Evolutionary conservation across 2,113 vertebrate genomes (phyloP).

Genomic region (Phalacrocorax brasilianus): DNA sequence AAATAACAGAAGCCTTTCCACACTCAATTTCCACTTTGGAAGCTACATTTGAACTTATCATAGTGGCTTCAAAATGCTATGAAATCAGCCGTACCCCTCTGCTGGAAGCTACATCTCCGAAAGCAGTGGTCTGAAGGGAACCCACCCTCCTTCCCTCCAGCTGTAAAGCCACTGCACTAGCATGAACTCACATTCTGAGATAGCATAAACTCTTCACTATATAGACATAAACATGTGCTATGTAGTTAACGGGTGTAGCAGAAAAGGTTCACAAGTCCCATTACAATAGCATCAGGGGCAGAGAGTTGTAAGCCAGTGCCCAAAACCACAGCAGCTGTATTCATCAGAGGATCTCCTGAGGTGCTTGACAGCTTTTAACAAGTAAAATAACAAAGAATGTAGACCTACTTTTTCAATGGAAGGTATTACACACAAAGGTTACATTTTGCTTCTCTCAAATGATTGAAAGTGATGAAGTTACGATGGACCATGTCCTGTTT

Average conservation of each 20-base stretch:
- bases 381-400: background rate
- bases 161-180: background rate
- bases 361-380: background rate
- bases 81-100: background rate
- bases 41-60: background rate
- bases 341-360: background rate
- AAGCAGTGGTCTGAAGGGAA: background rate
- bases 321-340: background rate
- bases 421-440: background rate
- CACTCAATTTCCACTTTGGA: background rate
- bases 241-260: background rate
- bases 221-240: background rate
- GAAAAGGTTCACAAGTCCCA: background rate
- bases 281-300: background rate
- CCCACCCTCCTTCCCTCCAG: background rate
- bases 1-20: background rate
- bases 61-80: background rate
- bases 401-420: background rate
- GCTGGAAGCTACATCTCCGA: background rate
- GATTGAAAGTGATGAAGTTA: fast-evolving
- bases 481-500: background rate
- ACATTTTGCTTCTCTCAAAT: background rate
- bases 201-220: background rate
- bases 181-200: background rate
- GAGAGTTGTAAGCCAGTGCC: background rate